Percentiles rank a stretch among this genome's conserved stretches.
These are phyloP conservation scores for Phoebastria nigripes DNA, from an alignment of 2,797 vertebrate species.

Conservation along the genomic window DNA sequence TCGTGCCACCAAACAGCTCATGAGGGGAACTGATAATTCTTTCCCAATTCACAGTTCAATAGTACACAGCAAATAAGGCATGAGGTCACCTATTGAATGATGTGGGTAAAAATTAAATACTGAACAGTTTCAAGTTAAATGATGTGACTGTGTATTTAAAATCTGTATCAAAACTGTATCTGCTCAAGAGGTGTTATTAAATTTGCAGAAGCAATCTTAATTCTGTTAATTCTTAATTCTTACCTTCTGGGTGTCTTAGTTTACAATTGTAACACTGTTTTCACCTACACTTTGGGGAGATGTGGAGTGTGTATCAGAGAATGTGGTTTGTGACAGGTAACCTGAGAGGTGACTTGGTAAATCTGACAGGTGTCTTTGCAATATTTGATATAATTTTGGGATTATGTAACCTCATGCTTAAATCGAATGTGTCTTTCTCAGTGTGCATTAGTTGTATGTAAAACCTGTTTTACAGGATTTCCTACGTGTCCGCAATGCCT, in stretches of 20 bases:
- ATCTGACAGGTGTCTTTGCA: neutral
- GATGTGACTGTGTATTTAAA: neutral
- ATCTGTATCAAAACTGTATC: neutral
- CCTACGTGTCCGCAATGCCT: fast-evolving
- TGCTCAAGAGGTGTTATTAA: neutral
- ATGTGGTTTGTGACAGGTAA: neutral
- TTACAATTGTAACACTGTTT: neutral
- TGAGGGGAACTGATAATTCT: neutral
- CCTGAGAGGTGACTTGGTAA: neutral
- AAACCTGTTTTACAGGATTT: neutral
- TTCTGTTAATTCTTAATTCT: neutral
- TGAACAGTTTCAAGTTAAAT: neutral
- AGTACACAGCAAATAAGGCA: neutral
- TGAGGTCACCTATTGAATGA: neutral
- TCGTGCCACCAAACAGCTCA: neutral
- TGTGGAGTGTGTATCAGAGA: neutral
- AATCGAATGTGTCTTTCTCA: neutral
- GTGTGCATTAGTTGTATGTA: neutral
- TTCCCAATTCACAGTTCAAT: neutral
- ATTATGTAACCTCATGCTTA: neutral
- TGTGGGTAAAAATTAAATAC: neutral
- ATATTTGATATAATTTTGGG: neutral
- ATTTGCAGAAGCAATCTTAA: neutral
- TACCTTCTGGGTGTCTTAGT: neutral
- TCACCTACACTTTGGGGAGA: neutral